Base-by-base conservation (phyloP, 2,113 vertebrate species). In the Microtus montanus region DNA sequence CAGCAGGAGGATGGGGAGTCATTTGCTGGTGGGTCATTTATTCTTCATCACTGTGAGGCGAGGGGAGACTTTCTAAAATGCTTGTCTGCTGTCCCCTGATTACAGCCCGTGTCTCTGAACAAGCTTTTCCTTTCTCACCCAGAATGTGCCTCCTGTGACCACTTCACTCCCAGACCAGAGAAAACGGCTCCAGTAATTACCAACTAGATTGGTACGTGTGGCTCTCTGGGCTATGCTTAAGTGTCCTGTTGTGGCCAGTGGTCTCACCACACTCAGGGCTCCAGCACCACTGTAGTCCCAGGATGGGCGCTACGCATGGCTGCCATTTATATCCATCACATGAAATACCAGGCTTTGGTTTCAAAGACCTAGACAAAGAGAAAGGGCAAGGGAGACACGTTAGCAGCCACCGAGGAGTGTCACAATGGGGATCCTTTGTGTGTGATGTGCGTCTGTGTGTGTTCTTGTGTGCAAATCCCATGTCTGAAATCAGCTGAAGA, bases 141-240 rank as follows among this genome's bases (percentile, higher is more conserved):
- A 24, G 41, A 66, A 47, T 90, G 74, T n/a, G 78, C 92, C 96
- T 92, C 90, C 80, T 58, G 95, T 66, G 97, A 92, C 44, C 89
- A 41, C 96, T 97, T 94, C 73, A n/a, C 22, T 88, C 66, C 30
- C 95, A 86, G 86, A 63, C 28, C 8, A 75, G 52, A 96, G 63
- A 73, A 88, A 93, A 75, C 74, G 35, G 30, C 88, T 61, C 61
- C 7, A 12, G 89, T 89, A 79, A 91, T 73, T 77, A 75, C 89
- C 4, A 1, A 19, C 58, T 78, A 89, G 68, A 80, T 91, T 75
- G 90, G 73, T 86, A n/a, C 89, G 33, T 8, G 22, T 26, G 49
- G 12, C 3, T 87, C 92, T 92, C 83, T 58, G 79, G 92, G 92
- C 54, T 30, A 68, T 22, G 24, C 61, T 79, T 13, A 1, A 22